These are phyloP conservation scores for Protodeltote pygarga DNA, from an alignment of 2,888 invertebrate species.

Conservation along the genomic window DNA sequence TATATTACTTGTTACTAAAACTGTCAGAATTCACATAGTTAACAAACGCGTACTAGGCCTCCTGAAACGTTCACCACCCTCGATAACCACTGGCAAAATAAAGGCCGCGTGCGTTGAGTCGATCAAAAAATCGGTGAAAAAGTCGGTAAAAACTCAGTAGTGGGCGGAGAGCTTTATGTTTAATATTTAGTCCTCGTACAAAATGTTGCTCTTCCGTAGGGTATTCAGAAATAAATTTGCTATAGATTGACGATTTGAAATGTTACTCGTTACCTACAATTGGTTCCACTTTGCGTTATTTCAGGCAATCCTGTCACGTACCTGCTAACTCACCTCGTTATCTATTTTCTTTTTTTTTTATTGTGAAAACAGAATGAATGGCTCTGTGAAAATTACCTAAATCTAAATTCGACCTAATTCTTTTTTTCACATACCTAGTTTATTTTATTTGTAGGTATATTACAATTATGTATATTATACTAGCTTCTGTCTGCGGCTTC, in stretches of 20 bases:
- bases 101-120: no score
- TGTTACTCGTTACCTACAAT: constrained; percentile 16
- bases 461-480: no score
- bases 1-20: no score
- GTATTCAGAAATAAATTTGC: constrained; percentile 6
- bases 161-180: no score
- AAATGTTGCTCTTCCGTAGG: background rate
- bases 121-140: no score
- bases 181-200: background rate
- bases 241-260: constrained; percentile 6
- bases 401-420: constrained; percentile 19
- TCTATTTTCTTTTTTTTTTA: constrained; percentile 39
- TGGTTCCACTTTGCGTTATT: constrained; percentile 16
- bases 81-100: no score
- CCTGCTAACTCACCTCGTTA: constrained; percentile 39
- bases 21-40: no score
- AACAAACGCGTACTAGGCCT: no score
- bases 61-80: no score
- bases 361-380: constrained; percentile 27
- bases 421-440: constrained; percentile 6
- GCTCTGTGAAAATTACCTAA: no score
- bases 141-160: no score
- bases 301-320: constrained; percentile 37
- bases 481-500: no score
- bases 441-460: background rate